Evolutionary conservation across 2,113 vertebrate genomes (phyloP), one percentile per base, ranked within the genome.

Genomic region (Barbus barbus): DNA sequence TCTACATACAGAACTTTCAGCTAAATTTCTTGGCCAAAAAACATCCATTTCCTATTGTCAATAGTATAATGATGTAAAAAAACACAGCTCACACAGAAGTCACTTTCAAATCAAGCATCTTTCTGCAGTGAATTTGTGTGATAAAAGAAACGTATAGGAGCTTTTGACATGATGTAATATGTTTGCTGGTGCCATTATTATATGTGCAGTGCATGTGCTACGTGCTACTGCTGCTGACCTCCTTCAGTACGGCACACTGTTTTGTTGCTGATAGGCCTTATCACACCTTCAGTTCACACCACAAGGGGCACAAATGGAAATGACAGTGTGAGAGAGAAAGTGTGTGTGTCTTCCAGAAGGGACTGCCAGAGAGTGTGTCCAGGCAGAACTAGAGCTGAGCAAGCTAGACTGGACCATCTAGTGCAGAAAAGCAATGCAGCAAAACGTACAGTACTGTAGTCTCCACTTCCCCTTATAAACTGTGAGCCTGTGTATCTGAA

Each of bases 221-320:
- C 78, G 26, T 81, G 78, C 44, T 81, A 69, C 60, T 51, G 9
- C 36, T 61, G 36, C 58, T 63, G 63, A 33, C n/a, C n/a, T n/a
- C n/a, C n/a, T n/a, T n/a, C n/a, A n/a, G n/a, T n/a, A n/a, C n/a
- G n/a, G n/a, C n/a, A n/a, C 16, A 82, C 80, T 84, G 82, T 79
- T 79, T 22, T 74, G 81, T 61, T 26, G 51, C 81, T 85, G 84
- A 88, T 85, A 86, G 81, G 67, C 26, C 63, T 88, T 88, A 85
- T 88, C 87, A 71, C 87, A 78, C 78, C 51, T 82, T 83, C 77
- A 24, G 33, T 60, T 80, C 28, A 38, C 58, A 73, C 71, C 77
- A 88, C 51, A 71, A 81, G 76, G 51, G 69, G n/a, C 48, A 83
- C 16, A 31, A 44, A 69, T 44, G 36, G 26, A 67, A 58, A 82